Evolutionary conservation across 2,797 vertebrate species (phyloP), one percentile per base, ranked within the genome.

Genomic region (Malacoraja senta): DNA sequence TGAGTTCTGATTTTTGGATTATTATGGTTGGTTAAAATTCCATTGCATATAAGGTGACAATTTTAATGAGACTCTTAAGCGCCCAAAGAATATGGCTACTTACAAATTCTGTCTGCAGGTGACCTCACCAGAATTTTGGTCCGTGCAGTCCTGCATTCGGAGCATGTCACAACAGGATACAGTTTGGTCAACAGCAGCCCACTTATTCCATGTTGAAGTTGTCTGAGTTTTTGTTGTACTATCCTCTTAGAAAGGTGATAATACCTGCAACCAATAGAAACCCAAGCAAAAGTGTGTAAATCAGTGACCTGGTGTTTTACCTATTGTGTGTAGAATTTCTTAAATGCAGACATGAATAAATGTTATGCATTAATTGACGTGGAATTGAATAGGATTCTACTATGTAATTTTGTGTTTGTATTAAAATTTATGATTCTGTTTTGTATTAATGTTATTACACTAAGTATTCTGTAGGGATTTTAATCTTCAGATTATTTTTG

Each of bases 341-440:
- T 24, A 83, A 83, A 29, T 83, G 17, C 79, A 80, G 19, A 80
- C 19, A 44, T 35, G 38, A 79, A 38, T 13, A 17, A 19, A 35
- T 17, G 8, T 38, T 81, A 53, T 44, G 21, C 7, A 2, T 44
- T 81, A 24, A 13, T 35, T 0, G 17, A 53, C 53, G 1, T 81
- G 80, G 38, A 81, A 9, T 53, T 90, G 86, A 90, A 35, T 63
- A 65, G n/a, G 32, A 90, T 65, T 90, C 81, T 84, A 24, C 79
- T 53, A 29, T 88, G 8, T 15, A 71, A 90, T 35, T 72, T 44
- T 91, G n/a, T 90, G 68, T 35, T 72, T 74, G 8, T 24, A 15
- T 44, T 44, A 44, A 21, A 71, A 71, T 44, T 24, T 91, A 91
- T 74, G 9, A 21, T 44, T 88, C 58, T 35, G 17, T 71, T 90